Conservation (phyloP, 2,888 invertebrate species). For the Mongoloraphidia duomilia region DNA sequence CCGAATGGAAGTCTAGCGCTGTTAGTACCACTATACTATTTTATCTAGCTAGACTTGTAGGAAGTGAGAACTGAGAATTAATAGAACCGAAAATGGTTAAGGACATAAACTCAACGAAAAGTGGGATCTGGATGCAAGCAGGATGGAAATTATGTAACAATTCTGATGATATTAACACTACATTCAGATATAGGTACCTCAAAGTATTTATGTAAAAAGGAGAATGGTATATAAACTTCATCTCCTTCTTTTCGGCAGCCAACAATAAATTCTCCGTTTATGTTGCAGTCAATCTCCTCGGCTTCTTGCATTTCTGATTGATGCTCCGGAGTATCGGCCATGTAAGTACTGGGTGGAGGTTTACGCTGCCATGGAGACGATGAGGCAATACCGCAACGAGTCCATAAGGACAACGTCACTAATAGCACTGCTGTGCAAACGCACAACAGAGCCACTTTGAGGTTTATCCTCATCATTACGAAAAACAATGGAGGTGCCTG, state of each 20-base stretch:
- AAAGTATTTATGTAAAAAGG: constrained; percentile 85
- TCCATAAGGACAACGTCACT: constrained; percentile 59
- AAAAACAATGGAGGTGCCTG: constrained; percentile 31
- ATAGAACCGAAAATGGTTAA: no score
- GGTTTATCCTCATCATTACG: constrained; percentile 64
- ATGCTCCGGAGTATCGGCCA: constrained; percentile 16
- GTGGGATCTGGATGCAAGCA: no score
- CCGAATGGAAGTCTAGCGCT: no score
- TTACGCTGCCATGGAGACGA: background rate
- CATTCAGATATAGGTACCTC: constrained; percentile 40
- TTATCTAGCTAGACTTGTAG: no score
- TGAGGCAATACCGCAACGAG: constrained; percentile 51
- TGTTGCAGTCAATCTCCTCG: constrained; percentile 70
- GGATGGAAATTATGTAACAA: no score
- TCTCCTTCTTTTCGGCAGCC: constrained; percentile 66
- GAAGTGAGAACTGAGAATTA: no score
- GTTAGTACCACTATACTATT: no score
- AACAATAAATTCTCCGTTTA: constrained; percentile 75
- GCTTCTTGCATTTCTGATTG: constrained; percentile 29
- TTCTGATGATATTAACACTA: no score
- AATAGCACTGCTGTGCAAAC: constrained; percentile 49
- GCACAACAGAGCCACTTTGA: constrained; percentile 55
- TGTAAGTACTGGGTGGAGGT: no score
- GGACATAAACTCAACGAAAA: no score
- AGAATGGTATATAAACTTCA: constrained; percentile 84